These are phyloP conservation scores for Apotomis turbidana DNA, from an alignment of 2,888 invertebrate species.

Conservation along the genomic window DNA sequence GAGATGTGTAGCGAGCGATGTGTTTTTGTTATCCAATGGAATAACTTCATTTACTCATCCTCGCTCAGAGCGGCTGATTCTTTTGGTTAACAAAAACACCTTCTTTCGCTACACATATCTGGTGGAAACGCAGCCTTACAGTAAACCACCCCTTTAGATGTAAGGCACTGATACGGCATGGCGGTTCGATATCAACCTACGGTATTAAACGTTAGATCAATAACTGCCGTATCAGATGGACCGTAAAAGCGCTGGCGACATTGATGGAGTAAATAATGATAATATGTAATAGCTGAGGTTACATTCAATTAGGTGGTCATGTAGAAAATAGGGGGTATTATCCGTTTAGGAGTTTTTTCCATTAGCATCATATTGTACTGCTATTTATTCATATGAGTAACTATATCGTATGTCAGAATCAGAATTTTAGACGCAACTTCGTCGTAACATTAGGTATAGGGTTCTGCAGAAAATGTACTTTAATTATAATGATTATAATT, in stretches of 20 bases:
- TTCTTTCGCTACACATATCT: too few species aligned
- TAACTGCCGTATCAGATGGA: constrained; percentile 27
- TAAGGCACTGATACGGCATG: constrained; percentile 18
- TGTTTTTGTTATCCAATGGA: too few species aligned
- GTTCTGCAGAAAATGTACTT: too few species aligned
- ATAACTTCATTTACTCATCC: too few species aligned
- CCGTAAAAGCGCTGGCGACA: constrained; percentile 30
- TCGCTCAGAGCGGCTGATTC: too few species aligned
- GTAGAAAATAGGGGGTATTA: background rate
- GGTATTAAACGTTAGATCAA: constrained; percentile 27
- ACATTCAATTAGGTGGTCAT: background rate
- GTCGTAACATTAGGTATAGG: too few species aligned
- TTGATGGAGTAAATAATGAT: constrained; percentile 24
- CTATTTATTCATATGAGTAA: too few species aligned
- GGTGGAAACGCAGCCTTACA: background rate
- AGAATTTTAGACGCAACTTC: too few species aligned
- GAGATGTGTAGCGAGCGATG: too few species aligned
- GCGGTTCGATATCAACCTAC: constrained; percentile 11
- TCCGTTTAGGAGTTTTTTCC: background rate
- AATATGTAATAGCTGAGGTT: constrained; percentile 16
- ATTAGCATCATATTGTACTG: background rate
- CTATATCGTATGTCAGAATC: too few species aligned
- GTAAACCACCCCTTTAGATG: constrained; percentile 24
- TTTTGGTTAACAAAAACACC: too few species aligned
- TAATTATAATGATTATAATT: too few species aligned